phyloP scores from a whole-genome alignment of 2,888 invertebrate species.

The Heliconius charithonia region DNA sequence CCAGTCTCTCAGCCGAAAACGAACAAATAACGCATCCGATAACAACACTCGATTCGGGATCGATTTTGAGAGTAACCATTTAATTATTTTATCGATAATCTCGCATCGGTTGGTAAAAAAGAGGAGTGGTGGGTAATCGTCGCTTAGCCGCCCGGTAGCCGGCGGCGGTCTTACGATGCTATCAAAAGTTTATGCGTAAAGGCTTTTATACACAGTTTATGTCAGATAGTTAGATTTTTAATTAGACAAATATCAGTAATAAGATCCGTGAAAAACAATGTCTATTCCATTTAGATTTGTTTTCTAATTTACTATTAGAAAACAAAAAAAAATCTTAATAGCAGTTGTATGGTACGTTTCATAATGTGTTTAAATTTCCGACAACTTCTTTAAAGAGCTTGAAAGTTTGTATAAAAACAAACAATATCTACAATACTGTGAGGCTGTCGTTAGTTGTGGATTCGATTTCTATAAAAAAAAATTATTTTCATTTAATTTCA shows the following conservation, averaged over 20 bases:
- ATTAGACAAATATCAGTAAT: neutral
- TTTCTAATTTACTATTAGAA: neutral
- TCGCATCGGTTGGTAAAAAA: constrained; percentile 77
- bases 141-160: constrained; percentile 83
- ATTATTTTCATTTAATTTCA: no score
- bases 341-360: no score
- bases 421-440: neutral
- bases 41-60: constrained; percentile 83
- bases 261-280: neutral
- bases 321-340: neutral
- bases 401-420: neutral
- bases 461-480: neutral
- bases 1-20: constrained; percentile 67
- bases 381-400: neutral
- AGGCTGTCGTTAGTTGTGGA: neutral
- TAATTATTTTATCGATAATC: constrained; percentile 85
- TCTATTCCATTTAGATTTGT: neutral
- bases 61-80: constrained; percentile 84
- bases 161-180: constrained; percentile 79
- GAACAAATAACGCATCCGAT: constrained; percentile 78
- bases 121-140: constrained; percentile 78
- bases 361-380: no score
- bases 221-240: neutral
- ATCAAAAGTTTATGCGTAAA: constrained; percentile 82
- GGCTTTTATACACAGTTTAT: neutral